phyloP scores from a whole-genome alignment of 2,797 vertebrate species.

The Ctenopoma multispine region DNA sequence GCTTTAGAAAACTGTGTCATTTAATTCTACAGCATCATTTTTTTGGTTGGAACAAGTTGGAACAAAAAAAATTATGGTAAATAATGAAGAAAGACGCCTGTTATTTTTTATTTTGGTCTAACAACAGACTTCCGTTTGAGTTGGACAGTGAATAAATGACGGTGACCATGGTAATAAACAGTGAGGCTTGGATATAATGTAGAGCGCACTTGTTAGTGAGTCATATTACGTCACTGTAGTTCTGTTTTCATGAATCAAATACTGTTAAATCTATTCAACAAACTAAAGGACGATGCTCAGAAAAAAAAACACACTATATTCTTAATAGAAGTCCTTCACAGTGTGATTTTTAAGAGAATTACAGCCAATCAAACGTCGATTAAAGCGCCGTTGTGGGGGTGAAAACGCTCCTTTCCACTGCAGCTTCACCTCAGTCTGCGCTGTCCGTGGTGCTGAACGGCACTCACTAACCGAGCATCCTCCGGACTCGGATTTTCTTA shows the following conservation, averaged over 20 bases:
- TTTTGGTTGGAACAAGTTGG: too few relatives aligned
- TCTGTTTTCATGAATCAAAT: conserved; percentile 28
- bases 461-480: neutral
- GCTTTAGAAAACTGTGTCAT: neutral
- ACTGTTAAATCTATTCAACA: neutral
- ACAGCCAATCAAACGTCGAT: conserved; percentile 8
- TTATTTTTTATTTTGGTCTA: conserved; percentile 3
- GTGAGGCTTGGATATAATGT: neutral
- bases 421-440: conserved; percentile 21
- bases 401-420: conserved; percentile 15
- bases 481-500: conserved; percentile 30
- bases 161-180: neutral
- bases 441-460: conserved; percentile 74
- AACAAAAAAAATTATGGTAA: too few relatives aligned
- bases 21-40: too few relatives aligned
- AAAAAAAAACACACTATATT: neutral
- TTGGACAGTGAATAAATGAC: neutral
- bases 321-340: neutral
- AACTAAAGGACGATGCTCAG: neutral
- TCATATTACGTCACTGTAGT: conserved; percentile 45
- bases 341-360: neutral
- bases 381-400: conserved; percentile 27
- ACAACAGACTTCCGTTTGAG: conserved; percentile 2
- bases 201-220: conserved; percentile 30
- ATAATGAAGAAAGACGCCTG: neutral